Evolutionary conservation across 2,888 invertebrate genomes (phyloP), one percentile per base, ranked within the genome.

Genomic region (Ametastegia equiseti): DNA sequence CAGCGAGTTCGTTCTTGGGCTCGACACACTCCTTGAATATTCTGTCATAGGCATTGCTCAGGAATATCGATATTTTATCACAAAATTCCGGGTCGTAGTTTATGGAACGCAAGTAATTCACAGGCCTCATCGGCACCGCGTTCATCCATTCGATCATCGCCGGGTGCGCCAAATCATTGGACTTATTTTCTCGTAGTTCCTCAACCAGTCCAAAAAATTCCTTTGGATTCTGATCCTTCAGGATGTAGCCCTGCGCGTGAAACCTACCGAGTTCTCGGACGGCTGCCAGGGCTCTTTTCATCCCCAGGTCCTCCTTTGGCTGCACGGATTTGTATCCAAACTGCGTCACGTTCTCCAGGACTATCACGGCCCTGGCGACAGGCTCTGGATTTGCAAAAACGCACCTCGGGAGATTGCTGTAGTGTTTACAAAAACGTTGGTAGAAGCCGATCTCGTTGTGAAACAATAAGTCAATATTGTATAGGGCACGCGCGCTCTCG

Each of bases 1-100:
- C 88, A 0, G 90, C 87, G 0, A 91, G 75, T 1, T 90, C 90
- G 67, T 91, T 90, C 0, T 81, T 80, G 0, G 88, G 84, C n/a
- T 84, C 9, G 0, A 83, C 0, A 2, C 77, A 39, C 6, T 86
- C 83, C 19, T 86, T 23, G n/a, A 47, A 19, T 42, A 69, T 42
- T 11, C 27, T 39, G 5, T 80, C 33, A 36, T 82, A 88, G 1
- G 80, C 81, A 80, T 87, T 79, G 5, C 81, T 30, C 0, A 90
- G 80, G 0, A 85, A 71, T 11, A 71, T 83, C 7, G 85, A 83
- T 50, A 88, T 79, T 36, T 84, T 86, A 45, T 88, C 84, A 1
- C 86, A 86, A 42, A 91, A 89, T 1, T 65, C 36, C 0, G 81
- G 27, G 73, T 89, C 87, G 60, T 84, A 84, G 45, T 86, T 84